phyloP scores from a whole-genome alignment of 2,797 vertebrate genomes.

The Pangasius macronema region DNA sequence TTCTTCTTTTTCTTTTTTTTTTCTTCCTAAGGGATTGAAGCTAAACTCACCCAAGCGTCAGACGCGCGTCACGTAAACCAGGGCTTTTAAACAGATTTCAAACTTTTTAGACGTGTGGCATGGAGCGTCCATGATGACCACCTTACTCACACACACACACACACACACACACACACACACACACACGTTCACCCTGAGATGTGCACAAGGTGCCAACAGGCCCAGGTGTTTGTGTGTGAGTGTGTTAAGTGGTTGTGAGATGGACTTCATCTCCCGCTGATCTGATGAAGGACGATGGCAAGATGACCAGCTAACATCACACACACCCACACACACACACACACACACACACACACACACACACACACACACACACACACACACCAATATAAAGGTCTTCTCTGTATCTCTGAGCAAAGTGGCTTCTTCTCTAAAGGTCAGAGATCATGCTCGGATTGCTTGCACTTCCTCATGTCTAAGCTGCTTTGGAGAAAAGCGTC shows the following conservation, averaged over 20 bases:
- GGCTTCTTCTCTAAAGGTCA: background rate
- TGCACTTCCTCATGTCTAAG: too few relatives aligned
- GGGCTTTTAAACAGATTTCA: conserved; percentile 13
- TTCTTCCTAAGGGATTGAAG: background rate
- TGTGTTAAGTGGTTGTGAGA: conserved; percentile 56
- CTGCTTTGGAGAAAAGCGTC: too few relatives aligned
- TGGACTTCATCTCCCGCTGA: conserved; percentile 47
- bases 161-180: background rate
- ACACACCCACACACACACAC: conserved; percentile 46
- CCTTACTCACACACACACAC: background rate
- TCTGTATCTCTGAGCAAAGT: background rate
- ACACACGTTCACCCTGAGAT: background rate
- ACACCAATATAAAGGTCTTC: background rate
- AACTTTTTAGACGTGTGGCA: background rate
- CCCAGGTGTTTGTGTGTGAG: conserved; percentile 50
- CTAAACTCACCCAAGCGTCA: background rate
- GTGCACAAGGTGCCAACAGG: conserved; percentile 46
- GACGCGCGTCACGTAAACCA: background rate
- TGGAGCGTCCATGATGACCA: background rate
- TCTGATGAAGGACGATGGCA: conserved; percentile 54
- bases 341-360: conserved; percentile 33
- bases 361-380: conserved; percentile 32
- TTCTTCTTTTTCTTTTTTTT: background rate
- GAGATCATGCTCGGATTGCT: background rate
- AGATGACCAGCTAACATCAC: conserved; percentile 36